Base-by-base conservation (phyloP, 2,888 invertebrate species). In the Dysmachus trigonus region DNA sequence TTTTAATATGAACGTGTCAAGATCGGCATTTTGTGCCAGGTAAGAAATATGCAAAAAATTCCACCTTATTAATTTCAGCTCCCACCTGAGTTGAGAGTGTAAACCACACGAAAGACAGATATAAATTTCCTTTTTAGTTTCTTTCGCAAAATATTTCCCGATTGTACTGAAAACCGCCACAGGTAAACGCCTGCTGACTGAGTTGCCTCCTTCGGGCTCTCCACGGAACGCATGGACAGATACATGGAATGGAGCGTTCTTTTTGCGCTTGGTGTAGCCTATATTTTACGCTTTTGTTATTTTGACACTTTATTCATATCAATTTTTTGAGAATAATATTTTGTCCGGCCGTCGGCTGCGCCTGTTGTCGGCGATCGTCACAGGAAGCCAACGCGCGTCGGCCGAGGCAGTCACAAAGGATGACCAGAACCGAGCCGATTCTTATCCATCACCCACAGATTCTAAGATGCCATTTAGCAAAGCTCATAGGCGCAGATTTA, bases 281-380 rank as follows among this genome's bases (percentile, higher is more conserved):
- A 83, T 83, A 83, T 83, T 72, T 83, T 83, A 83, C 35, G 15
- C 85, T 77, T 85, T 85, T 85, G 76, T 85, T 76, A 53, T 53
- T 53, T 77, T 77, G 85, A 85, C 76, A 47, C 51, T 62, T 85
- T 85, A 77, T 85, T 85, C 74, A 85, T 85, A 85, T 85, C n/a
- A 47, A 74, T 74, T 85, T 85, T 72, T 82, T 82, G 31, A 74
- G n/a, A 73, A 71, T 85, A 47, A 74, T 85, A 62, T 62, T 53
- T 62, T 62, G 81, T 7, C n/a, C 33, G 30, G 22, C 53, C 27
- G 38, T 74, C 35, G 31, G 73, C 30, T n/a, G 18, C 73, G 31
- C 47, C 74, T 33, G 84, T 85, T 74, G 47, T 85, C 74, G 74
- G 41, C 74, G 83, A 74, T 85, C 84, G 31, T 85, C 51, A 41